Evolutionary conservation across 2,113 vertebrate species (phyloP), one percentile per base, ranked within the genome.

Genomic region (Lepisosteus osseus): DNA sequence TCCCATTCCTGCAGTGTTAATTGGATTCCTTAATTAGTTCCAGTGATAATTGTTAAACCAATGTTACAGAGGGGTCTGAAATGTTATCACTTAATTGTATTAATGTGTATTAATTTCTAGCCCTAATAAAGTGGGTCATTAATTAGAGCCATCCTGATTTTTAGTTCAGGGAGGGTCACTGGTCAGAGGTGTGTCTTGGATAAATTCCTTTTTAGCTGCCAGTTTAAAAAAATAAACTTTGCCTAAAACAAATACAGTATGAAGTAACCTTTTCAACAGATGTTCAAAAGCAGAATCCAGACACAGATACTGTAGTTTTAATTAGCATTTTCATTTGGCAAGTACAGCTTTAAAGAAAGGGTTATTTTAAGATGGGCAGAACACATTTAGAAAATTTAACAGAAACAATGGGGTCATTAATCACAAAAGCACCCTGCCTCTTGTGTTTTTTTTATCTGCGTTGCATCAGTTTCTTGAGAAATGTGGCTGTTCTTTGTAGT

Each of bases 21-120:
- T 92, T 91, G 87, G 85, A 82, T 90, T 89, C 87, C 82, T 86
- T 91, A 91, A 92, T 91, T 91, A 91, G 88, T 84, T 85, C 78
- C 61, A 82, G 86, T 82, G 84, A 87, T 90, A 88, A 90, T 83
- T 79, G 84, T 83, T 81, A 80, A 80, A 79, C 80, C 77, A 80
- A 86, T 87, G 81, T 82, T 83, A 79, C 71, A 40, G 70, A 72
- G 55, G 68, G 57, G 73, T 71, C 72, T 75, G 76, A 67, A 72
- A 77, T 76, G 72, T 67, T 80, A 77, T 78, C 75, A 72, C 71
- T 69, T n/a, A n/a, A n/a, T n/a, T n/a, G n/a, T n/a, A n/a, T n/a
- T n/a, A n/a, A n/a, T n/a, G 29, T 70, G 76, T 66, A 74, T 67
- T 80, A 76, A 70, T 74, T 70, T 42, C 77, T 80, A 68, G 69